Conservation (phyloP, 2,888 invertebrate genomes). For the Chloroclysta siterata region DNA sequence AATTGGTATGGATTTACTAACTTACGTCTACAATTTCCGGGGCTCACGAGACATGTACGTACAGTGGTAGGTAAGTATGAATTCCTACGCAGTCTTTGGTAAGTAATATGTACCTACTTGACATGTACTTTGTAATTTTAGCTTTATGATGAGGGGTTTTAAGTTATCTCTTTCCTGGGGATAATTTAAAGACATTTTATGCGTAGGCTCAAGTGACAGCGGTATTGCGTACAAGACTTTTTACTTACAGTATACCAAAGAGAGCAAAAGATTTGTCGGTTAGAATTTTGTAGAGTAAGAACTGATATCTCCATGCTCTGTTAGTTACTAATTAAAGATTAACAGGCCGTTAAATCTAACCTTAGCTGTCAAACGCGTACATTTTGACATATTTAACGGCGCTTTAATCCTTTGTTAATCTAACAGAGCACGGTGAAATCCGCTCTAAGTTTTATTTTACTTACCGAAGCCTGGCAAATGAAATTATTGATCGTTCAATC, state of each 20-base stretch:
- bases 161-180: slow-evolving; percentile 8
- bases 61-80: neutral
- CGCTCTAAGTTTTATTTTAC: no score
- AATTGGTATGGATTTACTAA: neutral
- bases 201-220: neutral
- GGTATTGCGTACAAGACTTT: neutral
- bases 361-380: no score
- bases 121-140: slow-evolving; percentile 15
- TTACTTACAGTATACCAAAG: neutral
- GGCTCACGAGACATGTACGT: neutral
- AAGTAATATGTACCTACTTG: slow-evolving; percentile 10
- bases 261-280: no score
- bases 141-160: neutral
- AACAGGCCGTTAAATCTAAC: no score
- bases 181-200: neutral
- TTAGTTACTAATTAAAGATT: no score
- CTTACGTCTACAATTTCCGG: neutral
- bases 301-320: no score
- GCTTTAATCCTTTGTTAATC: no score
- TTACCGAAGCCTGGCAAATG: no score
- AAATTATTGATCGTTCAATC: no score
- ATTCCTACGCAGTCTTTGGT: slow-evolving; percentile 5
- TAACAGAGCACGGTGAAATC: no score
- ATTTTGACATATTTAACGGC: no score
- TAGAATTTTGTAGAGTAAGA: no score